Base-by-base conservation (phyloP, 2,113 vertebrate species). In the Lepisosteus osseus region DNA sequence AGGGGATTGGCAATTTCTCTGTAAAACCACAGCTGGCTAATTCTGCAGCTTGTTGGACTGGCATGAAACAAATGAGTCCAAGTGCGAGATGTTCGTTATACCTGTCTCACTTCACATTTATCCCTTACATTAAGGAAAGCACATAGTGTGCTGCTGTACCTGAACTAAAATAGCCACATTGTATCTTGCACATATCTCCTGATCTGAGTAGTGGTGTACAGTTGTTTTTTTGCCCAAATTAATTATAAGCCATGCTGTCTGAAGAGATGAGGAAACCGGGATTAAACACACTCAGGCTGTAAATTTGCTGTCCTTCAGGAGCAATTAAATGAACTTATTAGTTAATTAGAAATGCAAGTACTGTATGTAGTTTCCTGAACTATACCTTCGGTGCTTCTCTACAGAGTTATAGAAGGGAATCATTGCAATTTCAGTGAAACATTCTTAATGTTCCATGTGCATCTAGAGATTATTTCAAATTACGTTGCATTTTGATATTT, bases 1-100 rank as follows among this genome's bases (percentile, higher is more conserved):
- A 1, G 65, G 59, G 69, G 67, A 76, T 64, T 69, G 71, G 40
- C 17, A 15, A 14, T 72, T 72, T 54, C 65, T 72, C 44, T 51
- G 13, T 12, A 41, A 63, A 69, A n/a, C 12, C 42, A 61, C 65
- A 59, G 45, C 67, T 67, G 68, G 54, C 76, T 63, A 65, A 57
- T 68, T 68, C 68, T 72, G 44, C 61, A 42, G 54, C 51, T 71
- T 65, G 54, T 74, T 57, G 54, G 69, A 63, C 55, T 14, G 15
- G 42, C 17, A 11, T 7, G 45, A 65, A 67, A 41, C 57, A 41
- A 57, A 41, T 54, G 44, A 42, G 59, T 47, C 69, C 57, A 56
- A 15, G 43, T 61, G 45, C 29, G 29, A 41, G 40, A 14, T 40
- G 54, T 65, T 17, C 47, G 9, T 17, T 57, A 67, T 41, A 13